Evolutionary conservation across 2,113 vertebrate species (phyloP), one percentile per base, ranked within the genome.

Genomic region (Alosa alosa): DNA sequence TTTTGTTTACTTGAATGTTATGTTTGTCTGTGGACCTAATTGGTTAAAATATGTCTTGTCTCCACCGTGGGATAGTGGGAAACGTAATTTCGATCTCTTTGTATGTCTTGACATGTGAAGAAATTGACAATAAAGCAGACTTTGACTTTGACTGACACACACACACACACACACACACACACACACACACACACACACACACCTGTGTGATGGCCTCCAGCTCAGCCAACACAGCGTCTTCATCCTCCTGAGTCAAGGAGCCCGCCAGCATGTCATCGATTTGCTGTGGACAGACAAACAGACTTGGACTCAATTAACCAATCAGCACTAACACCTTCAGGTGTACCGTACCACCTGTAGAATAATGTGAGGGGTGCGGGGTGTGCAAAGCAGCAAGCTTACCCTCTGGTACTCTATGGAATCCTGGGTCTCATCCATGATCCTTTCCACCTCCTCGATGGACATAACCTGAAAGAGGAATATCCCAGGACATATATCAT

Each of bases 401-500:
- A 99, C 98, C 95, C 94, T 93, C 91, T 99, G 98, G 92, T 99
- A 99, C 88, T 99, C 97, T 41, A 99, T 95, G 0, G 96, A 93
- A 0, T 99, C 98, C 50, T 99, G 96, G 0, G 98, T 99, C 90
- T 99, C 98, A 22, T 98, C 98, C 93, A 99, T 96, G 2, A 99
- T 97, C 41, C 96, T 94, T 82, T 99, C 98, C n/a, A 99, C 98
- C 1, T 99, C 98, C 83, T 99, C 98, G 45, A 99, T 93, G 5
- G 98, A 99, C 97, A 99, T 97, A 25, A 97, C 94, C 98, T 99
- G 84, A 18, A 1, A 10, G 0, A 13, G 45, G 17, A 31, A 31
- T 17, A 72, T 68, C 22, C 17, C 55, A 84, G 46, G 13, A 84
- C 15, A 78, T 36, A 64, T 7, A 25, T 11, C 52, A 57, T 17